phyloP scores from a whole-genome alignment of 1,140 invertebrate genomes.

The Bacillus rossius region DNA sequence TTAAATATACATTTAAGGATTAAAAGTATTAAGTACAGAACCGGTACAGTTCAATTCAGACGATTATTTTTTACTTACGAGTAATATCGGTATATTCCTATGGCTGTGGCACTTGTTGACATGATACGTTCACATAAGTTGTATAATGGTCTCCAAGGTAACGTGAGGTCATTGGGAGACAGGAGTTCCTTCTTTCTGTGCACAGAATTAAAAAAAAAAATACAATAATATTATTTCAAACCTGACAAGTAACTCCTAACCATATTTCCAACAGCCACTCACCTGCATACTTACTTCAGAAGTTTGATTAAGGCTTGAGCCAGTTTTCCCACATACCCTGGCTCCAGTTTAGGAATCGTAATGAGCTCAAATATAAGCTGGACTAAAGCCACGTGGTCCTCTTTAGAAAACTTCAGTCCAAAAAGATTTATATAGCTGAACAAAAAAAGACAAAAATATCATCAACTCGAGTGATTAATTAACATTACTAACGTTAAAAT shows the following conservation, averaged over 20 bases:
- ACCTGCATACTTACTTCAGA: conserved; percentile 47
- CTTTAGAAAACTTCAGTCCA: conserved; percentile 82
- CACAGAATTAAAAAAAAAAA: conserved; percentile 5
- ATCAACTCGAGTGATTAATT: not conserved
- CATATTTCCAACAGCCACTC: not conserved
- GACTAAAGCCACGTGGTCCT: conserved; percentile 86
- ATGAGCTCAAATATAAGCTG: conserved; percentile 75
- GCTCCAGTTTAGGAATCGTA: conserved; percentile 69
- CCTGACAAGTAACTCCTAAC: not conserved
- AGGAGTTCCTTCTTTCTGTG: conserved; percentile 71
- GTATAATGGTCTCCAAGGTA: conserved; percentile 86
- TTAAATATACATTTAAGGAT: too few relatives aligned
- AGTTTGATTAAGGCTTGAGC: conserved; percentile 48
- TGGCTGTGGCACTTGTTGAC: conserved; percentile 46
- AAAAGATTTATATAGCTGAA: conserved; percentile 76
- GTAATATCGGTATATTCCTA: conserved; percentile 58
- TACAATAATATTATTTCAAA: conserved; percentile 4
- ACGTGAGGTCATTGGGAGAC: conserved; percentile 67
- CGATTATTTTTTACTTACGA: conserved; percentile 46
- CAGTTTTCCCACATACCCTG: conserved; percentile 63
- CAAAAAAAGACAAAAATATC: conserved; percentile 19
- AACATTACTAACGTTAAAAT: not conserved
- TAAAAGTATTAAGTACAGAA: too few relatives aligned
- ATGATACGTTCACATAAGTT: conserved; percentile 50
- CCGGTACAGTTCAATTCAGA: not conserved